Base-by-base conservation (phyloP, 2,113 vertebrate species). In the Spheniscus mendiculus region DNA sequence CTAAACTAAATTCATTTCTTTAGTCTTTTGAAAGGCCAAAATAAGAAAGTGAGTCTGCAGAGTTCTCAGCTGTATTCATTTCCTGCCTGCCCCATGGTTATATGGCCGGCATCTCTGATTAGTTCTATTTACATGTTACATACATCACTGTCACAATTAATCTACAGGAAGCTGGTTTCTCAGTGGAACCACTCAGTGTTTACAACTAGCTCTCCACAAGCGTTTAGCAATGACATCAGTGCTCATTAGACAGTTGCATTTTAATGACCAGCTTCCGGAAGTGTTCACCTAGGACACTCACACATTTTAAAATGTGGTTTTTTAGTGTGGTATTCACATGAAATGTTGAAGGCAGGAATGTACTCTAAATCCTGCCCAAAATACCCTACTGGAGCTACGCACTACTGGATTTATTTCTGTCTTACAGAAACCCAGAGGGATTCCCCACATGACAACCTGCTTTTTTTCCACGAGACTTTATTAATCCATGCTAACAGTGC, bases 81-180 rank as follows among this genome's bases (percentile, higher is more conserved):
- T 95, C 94, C 96, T 95, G 96, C 56, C 76, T 32, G 70, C 21
- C 69, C 53, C 34, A 9, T 2, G n/a, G 76, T 69, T 66, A 22
- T 25, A 38, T 1, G 50, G 83, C 55, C 55, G 0, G 89, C 80
- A 81, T 36, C 73, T 74, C 84, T 42, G 93, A 89, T 96, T 93
- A 93, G 93, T 18, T 59, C 87, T 96, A 15, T 93, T 93, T 76
- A 76, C 87, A 71, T 40, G 26, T 34, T 73, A 11, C 87, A 80
- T 63, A 14, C 87, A 79, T 87, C 91, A 83, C 77, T 82, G 91
- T 52, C 87, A 91, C 53, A 83, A 47, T 44, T 90, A 84, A 87
- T 97, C 93, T 95, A 15, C 89, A 82, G 96, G 93, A 96, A 89
- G 94, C 69, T 23, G 53, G 38, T 87, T 94, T 76, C 93, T 81